phyloP scores from a whole-genome alignment of 1,140 invertebrate species.

The Leptinotarsa defecta region DNA sequence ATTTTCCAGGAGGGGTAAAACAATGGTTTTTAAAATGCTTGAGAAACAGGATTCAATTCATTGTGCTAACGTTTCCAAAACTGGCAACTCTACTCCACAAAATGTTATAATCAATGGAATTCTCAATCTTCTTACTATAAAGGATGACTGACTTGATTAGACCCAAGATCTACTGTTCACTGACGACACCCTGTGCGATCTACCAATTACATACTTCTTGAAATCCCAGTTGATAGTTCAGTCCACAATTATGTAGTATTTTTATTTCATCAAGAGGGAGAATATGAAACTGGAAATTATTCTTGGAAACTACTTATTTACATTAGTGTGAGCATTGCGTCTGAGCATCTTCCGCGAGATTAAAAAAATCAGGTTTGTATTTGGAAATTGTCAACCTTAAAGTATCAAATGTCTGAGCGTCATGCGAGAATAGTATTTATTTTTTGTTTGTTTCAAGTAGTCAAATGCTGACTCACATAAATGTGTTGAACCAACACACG shows the following conservation, averaged over 20 bases:
- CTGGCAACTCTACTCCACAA: no score
- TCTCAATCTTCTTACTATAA: background rate
- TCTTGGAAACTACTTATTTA: slow-evolving; percentile 13
- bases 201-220: slow-evolving; percentile 3
- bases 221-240: background rate
- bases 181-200: background rate
- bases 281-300: background rate
- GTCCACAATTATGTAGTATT: background rate
- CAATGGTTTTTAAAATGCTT: no score
- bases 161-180: slow-evolving; percentile 7
- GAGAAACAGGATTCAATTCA: no score
- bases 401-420: slow-evolving; percentile 32
- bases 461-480: slow-evolving; percentile 27
- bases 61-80: no score
- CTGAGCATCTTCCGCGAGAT: no score
- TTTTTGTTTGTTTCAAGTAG: no score
- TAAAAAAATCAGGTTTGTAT: no score
- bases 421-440: background rate
- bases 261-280: background rate
- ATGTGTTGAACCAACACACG: slow-evolving; percentile 33
- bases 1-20: no score
- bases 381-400: slow-evolving; percentile 8
- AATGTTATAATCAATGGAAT: no score
- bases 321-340: slow-evolving; percentile 15
- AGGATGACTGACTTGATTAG: background rate